Percentiles rank a stretch among this genome's conserved stretches.
Conservation (phyloP, 2,113 vertebrate genomes). For the Agapornis roseicollis region DNA sequence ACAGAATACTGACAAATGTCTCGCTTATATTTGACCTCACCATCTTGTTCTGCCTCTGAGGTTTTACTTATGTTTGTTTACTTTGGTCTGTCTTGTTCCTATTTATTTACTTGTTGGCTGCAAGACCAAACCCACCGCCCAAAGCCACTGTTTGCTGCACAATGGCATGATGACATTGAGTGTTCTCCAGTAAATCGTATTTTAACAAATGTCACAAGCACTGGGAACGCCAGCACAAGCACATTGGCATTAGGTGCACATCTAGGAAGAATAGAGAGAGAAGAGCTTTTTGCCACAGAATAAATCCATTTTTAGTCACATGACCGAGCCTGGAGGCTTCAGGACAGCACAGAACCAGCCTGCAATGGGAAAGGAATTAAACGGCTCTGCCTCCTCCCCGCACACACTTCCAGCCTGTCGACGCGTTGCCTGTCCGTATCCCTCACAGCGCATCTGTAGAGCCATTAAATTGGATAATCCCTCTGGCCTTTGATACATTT, state of each 20-base stretch:
- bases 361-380: slow-evolving; percentile 57
- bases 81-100: neutral
- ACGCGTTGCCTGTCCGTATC: slow-evolving; percentile 69
- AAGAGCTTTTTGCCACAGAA: slow-evolving; percentile 65
- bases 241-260: neutral
- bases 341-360: slow-evolving; percentile 45
- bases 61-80: neutral
- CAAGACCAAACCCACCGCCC: neutral
- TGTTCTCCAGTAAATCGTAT: slow-evolving; percentile 33
- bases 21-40: neutral
- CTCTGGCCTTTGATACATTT: slow-evolving; percentile 88
- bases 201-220: neutral
- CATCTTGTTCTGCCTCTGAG: neutral
- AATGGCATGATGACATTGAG: slow-evolving; percentile 51
- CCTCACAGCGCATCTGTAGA: slow-evolving; percentile 82
- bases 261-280: slow-evolving; percentile 66
- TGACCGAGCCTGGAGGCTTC: slow-evolving; percentile 53
- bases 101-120: neutral
- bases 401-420: slow-evolving; percentile 48
- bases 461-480: slow-evolving; percentile 87
- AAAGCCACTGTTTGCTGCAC: slow-evolving; percentile 38
- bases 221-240: neutral
- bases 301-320: slow-evolving; percentile 68
- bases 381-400: slow-evolving; percentile 32
- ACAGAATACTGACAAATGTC: neutral